Base-by-base conservation (phyloP, 2,113 vertebrate genomes). In the Psammodynastes pulverulentus region DNA sequence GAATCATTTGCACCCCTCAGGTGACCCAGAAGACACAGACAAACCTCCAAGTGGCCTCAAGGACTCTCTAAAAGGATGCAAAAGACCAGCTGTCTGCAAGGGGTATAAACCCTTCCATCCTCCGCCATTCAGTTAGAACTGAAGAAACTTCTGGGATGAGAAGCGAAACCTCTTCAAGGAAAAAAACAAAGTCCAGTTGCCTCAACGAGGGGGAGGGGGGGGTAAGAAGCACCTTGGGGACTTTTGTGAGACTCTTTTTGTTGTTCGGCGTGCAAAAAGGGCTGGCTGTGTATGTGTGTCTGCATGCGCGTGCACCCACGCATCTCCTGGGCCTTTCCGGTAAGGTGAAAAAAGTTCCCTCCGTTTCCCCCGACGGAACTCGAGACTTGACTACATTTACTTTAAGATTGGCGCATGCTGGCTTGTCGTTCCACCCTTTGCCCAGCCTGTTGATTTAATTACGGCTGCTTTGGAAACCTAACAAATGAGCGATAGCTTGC, bases 401-500 rank as follows among this genome's bases (percentile, higher is more conserved):
- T 52, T 58, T 23, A 45, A 4, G 54, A 46, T 62, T 17, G 15
- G 46, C 24, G 15, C 72, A 79, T n/a, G 17, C 84, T 7, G 26
- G 6, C 84, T 45, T 45, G 46, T 49, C 12, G 3, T 9, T 34
- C 13, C 1, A 21, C n/a, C 39, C 48, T 3, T 13, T 39, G 9
- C 46, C 43, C 48, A 72, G 86, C 87, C 87, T 79, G 46, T 88
- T 45, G 45, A 91, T 91, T 91, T 91, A 67, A 91, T 91, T 72
- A 87, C 3, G n/a, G 34, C 49, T 72, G 58, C 48, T 51, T 58
- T 72, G 9, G 17, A 51, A 23, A 43, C 86, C 56, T n/a, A 49
- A 21, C 21, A 21, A 62, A 6, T 21, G 54, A 49, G 17, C 43
- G 39, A 26, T 29, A 4, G 51, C 10, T 45, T 43, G 45, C 24